Conservation (phyloP, 64 coral and sea anemone genomes). For the Dendrophyllia cribrosa region DNA sequence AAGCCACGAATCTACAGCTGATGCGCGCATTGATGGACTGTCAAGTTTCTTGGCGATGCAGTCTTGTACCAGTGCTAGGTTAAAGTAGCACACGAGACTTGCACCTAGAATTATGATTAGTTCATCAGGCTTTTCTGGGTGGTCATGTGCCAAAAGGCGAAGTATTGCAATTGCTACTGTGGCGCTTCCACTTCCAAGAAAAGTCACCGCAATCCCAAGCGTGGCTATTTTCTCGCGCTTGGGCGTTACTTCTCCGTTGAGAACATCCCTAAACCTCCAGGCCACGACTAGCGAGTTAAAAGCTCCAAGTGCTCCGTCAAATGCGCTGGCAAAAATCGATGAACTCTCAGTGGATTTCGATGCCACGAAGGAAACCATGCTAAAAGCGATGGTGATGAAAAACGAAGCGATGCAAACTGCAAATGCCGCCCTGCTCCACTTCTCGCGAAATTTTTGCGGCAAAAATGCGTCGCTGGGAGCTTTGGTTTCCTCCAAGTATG, state of each 20-base stretch:
- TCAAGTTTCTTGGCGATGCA: slow-evolving; percentile 74
- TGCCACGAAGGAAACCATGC: slow-evolving; percentile 70
- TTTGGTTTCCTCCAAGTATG: slow-evolving; percentile 60
- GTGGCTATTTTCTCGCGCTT: slow-evolving; percentile 69
- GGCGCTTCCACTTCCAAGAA: slow-evolving; percentile 65
- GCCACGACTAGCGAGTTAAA: slow-evolving; percentile 78
- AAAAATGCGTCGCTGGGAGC: slow-evolving; percentile 23
- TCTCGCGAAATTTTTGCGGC: slow-evolving; percentile 57
- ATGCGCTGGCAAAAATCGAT: slow-evolving; percentile 90
- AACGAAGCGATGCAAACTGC: slow-evolving; percentile 56
- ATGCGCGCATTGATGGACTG: slow-evolving; percentile 69
- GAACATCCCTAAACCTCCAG: slow-evolving; percentile 82
- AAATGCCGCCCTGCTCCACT: slow-evolving; percentile 74
- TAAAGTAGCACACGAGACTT: slow-evolving; percentile 69
- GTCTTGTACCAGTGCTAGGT: slow-evolving; percentile 57
- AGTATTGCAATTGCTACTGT: slow-evolving; percentile 58
- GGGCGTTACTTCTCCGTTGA: slow-evolving; percentile 64
- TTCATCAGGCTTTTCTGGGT: slow-evolving; percentile 69
- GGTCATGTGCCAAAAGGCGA: slow-evolving; percentile 43
- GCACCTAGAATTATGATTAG: slow-evolving; percentile 70
- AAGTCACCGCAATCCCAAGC: slow-evolving; percentile 63
- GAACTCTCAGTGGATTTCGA: slow-evolving; percentile 76
- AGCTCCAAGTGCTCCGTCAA: slow-evolving; percentile 77
- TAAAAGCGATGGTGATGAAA: slow-evolving; percentile 52
- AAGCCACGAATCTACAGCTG: slow-evolving; percentile 65